phyloP scores from a whole-genome alignment of 2,888 invertebrate species.

The Hemaris fuciformis region DNA sequence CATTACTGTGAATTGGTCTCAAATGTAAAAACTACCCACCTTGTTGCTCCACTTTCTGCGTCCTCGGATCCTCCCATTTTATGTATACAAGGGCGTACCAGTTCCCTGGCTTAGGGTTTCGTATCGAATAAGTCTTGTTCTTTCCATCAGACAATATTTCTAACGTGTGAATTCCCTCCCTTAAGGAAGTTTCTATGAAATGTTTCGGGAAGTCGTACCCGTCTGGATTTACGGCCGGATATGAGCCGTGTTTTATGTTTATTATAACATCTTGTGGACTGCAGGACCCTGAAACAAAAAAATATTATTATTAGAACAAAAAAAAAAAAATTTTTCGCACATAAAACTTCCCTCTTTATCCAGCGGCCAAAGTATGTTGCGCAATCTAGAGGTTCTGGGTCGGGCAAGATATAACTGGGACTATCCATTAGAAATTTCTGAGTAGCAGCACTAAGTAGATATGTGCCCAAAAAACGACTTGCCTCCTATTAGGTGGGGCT shows the following conservation, averaged over 20 bases:
- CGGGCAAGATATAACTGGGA: too few relatives aligned
- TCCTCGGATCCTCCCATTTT: constrained; percentile 88
- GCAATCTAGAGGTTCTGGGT: background rate
- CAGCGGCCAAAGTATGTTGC: too few relatives aligned
- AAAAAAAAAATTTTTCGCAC: too few relatives aligned
- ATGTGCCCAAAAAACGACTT: too few relatives aligned
- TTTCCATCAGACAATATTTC: constrained; percentile 83
- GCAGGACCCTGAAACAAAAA: constrained; percentile 77
- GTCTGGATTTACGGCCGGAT: constrained; percentile 91
- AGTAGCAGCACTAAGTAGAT: too few relatives aligned
- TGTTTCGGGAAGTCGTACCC: constrained; percentile 88
- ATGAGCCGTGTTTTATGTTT: constrained; percentile 89
- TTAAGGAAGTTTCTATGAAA: constrained; percentile 75
- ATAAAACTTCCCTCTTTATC: too few relatives aligned
- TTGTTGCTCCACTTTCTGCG: constrained; percentile 87
- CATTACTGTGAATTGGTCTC: too few relatives aligned
- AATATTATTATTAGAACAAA: background rate
- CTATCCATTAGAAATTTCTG: too few relatives aligned
- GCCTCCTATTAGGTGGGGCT: too few relatives aligned
- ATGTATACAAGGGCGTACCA: constrained; percentile 91
- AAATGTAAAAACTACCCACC: constrained; percentile 69
- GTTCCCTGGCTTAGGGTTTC: constrained; percentile 86
- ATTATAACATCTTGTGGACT: constrained; percentile 83
- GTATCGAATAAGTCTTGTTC: constrained; percentile 81
- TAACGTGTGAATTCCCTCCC: constrained; percentile 77